phyloP scores from a whole-genome alignment of 2,888 invertebrate genomes.

The Venusia cambrica region DNA sequence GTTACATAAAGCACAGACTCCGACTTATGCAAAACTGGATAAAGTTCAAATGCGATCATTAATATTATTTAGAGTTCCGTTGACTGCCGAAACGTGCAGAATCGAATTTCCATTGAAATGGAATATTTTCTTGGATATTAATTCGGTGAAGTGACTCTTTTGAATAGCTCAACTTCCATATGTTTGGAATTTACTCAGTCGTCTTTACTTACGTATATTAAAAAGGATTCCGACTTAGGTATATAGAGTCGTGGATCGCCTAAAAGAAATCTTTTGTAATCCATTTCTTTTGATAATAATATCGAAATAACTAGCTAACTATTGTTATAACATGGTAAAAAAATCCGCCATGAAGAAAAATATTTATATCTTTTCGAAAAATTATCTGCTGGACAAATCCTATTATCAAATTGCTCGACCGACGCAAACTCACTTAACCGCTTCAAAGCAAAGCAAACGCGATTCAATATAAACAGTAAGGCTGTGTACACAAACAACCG shows the following conservation, averaged over 20 bases:
- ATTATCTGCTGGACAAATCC: no score
- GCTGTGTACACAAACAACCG: constrained; percentile 31
- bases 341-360: neutral
- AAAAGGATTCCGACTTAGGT: constrained; percentile 23
- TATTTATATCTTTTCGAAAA: neutral
- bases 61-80: constrained; percentile 38
- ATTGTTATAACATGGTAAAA: constrained; percentile 2
- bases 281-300: constrained; percentile 4
- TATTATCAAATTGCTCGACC: constrained; percentile 7
- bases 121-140: constrained; percentile 42
- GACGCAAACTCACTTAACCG: constrained; percentile 1
- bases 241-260: constrained; percentile 3
- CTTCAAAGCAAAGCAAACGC: constrained; percentile 22
- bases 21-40: constrained; percentile 24
- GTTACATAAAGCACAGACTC: constrained; percentile 5
- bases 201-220: constrained; percentile 34
- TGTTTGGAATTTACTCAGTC: constrained; percentile 32
- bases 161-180: constrained; percentile 35
- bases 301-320: no score
- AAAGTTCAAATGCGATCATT: constrained; percentile 34
- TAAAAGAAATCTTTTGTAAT: constrained; percentile 1
- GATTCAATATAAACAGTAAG: constrained; percentile 28
- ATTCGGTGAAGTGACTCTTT: constrained; percentile 34
- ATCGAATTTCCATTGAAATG: constrained; percentile 43
- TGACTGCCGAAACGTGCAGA: constrained; percentile 34